Conservation (phyloP, 2,888 invertebrate genomes). For the Cephus runcator region DNA sequence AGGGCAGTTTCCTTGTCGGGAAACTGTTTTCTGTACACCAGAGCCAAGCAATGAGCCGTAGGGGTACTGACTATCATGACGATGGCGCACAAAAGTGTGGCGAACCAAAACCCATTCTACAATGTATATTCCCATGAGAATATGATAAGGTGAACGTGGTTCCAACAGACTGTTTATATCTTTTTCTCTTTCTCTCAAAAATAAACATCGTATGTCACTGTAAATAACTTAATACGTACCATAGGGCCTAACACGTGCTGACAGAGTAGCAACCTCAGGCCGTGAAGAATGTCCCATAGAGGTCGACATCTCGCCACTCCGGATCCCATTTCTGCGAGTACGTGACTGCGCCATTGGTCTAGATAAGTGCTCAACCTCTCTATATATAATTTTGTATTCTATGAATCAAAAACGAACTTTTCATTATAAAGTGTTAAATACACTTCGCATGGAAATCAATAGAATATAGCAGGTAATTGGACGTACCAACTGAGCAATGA, state of each 20-base stretch:
- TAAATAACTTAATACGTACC: conserved; percentile 63
- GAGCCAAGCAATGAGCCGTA: conserved; percentile 71
- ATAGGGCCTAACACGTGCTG: conserved; percentile 74
- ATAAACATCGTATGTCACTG: background rate
- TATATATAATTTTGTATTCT: conserved; percentile 71
- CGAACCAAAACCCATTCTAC: conserved; percentile 79
- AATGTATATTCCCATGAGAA: conserved; percentile 25
- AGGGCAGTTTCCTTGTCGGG: conserved; percentile 38
- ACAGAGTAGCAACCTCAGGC: conserved; percentile 73
- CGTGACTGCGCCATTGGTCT: conserved; percentile 76
- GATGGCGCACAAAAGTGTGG: conserved; percentile 69
- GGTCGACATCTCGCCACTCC: conserved; percentile 79
- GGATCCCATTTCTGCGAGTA: conserved; percentile 71
- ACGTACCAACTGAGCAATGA: conserved; percentile 76
- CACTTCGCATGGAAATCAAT: background rate
- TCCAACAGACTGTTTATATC: background rate
- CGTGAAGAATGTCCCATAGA: conserved; percentile 77
- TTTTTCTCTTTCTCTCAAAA: background rate
- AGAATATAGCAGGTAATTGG: background rate
- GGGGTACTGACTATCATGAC: conserved; percentile 74
- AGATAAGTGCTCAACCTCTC: conserved; percentile 74
- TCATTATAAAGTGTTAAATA: background rate
- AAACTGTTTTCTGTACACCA: conserved; percentile 63
- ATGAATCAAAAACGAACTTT: conserved; percentile 14
- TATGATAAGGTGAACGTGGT: conserved; percentile 3